Percentiles rank a stretch among this genome's conserved stretches.
These are phyloP conservation scores for Bettongia penicillata DNA, from an alignment of 2,113 vertebrate species.

Conservation along the genomic window DNA sequence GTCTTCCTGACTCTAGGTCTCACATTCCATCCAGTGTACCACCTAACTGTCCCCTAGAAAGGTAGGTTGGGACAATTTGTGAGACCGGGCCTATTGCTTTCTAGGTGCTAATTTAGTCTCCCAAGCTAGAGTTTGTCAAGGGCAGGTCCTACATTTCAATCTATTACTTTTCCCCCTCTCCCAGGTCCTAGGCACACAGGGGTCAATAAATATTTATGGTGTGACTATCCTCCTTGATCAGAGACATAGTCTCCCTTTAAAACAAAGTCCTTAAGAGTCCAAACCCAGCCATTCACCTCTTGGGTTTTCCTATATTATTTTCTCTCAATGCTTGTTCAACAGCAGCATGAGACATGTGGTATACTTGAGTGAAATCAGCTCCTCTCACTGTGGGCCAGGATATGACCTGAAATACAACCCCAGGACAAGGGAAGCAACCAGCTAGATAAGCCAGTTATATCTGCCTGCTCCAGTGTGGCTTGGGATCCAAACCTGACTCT, in stretches of 20 bases:
- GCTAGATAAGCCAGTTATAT: neutral
- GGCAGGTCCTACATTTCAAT: neutral
- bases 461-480: neutral
- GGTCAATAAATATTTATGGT: neutral
- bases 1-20: neutral
- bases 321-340: constrained; percentile 16
- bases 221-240: neutral
- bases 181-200: neutral
- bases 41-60: neutral
- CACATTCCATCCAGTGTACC: neutral
- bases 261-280: neutral
- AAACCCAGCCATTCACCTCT: neutral
- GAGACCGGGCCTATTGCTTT: neutral
- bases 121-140: neutral
- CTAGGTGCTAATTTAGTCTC: neutral
- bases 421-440: constrained; percentile 12
- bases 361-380: neutral
- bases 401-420: constrained; percentile 26
- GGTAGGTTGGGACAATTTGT: neutral
- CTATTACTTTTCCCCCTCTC: neutral
- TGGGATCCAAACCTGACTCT: neutral
- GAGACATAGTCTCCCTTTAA: neutral
- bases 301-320: constrained; percentile 21
- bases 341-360: neutral
- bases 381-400: neutral